Evolutionary conservation across 1,140 invertebrate species (phyloP), one percentile per base, ranked within the genome.

Genomic region (Proctacanthus coquilletti): DNA sequence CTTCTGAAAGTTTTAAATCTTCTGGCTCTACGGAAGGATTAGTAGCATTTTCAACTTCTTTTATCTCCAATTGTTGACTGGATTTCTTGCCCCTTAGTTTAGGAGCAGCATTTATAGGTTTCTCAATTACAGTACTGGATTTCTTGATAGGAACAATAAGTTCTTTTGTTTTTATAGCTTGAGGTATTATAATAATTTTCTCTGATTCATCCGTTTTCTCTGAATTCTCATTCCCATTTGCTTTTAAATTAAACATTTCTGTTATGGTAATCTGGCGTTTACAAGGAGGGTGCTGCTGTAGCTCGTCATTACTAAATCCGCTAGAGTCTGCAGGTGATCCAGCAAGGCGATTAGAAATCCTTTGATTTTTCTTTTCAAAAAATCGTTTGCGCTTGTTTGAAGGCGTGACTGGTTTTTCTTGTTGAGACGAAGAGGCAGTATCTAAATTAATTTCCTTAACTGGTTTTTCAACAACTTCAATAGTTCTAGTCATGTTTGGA

Each of bases 41-140:
- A n/a, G n/a, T n/a, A n/a, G n/a, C n/a, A n/a, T n/a, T 38, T n/a
- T 9, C 15, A 20, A 35, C 17, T 19, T 35, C 20, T 23, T 23
- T 4, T 18, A 13, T 9, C 5, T 32, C 30, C 30, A 13, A 17
- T 17, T 13, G 5, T 15, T 32, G 30, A 23, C 17, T 10, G 5
- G 10, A 13, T 3, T 56, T 67, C 48, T 65, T 61, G 29, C 66
- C 66, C 13, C 53, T 52, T 39, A 63, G 56, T 9, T 56, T 56
- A 6, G 54, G 54, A 14, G 53, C 52, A 42, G 50, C 53, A 39
- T 56, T 65, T 50, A 38, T 47, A 18, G 25, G 47, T 36, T 14
- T 50, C 54, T 31, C 42, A 38, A n/a, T 17, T 8, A 11, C 31
- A 4, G 47, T 38, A n/a, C n/a, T n/a, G n/a, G n/a, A n/a, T 6